Evolutionary conservation across 2,113 vertebrate species (phyloP).

Genomic region (Miniopterus natalensis): DNA sequence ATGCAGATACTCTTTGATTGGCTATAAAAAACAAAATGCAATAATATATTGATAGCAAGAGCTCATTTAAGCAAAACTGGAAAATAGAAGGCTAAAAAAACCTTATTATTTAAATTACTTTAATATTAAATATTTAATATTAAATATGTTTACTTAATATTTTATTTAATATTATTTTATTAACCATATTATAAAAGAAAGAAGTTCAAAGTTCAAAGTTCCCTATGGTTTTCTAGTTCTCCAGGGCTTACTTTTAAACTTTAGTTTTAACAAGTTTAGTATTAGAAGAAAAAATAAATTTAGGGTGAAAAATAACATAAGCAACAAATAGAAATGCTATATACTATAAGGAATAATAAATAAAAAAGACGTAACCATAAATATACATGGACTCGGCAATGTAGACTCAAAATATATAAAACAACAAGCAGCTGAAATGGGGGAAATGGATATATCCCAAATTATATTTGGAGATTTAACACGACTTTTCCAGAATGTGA

Average conservation of each 20-base stretch:
- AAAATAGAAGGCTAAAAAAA: slow-evolving; percentile 31
- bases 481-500: not conserved
- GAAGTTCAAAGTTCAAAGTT: not conserved
- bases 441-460: not conserved
- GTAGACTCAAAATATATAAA: not conserved
- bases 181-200: not conserved
- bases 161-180: not conserved
- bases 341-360: slow-evolving; percentile 8
- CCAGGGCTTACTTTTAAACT: too few species aligned
- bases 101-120: not conserved
- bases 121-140: not conserved
- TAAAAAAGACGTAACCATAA: slow-evolving; percentile 5
- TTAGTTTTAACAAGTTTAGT: not conserved
- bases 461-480: slow-evolving; percentile 10
- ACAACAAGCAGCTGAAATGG: not conserved
- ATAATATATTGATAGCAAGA: not conserved
- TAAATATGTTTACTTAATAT: not conserved
- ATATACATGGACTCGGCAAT: not conserved
- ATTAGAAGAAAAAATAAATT: slow-evolving; percentile 36
- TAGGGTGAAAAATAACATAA: slow-evolving; percentile 10
- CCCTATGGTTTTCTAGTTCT: too few species aligned
- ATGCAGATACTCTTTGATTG: not conserved
- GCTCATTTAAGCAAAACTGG: not conserved
- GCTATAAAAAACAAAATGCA: not conserved
- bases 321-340: not conserved